Evolutionary conservation across 2,888 invertebrate species (phyloP).

Genomic region (Cantharis flavilabris): DNA sequence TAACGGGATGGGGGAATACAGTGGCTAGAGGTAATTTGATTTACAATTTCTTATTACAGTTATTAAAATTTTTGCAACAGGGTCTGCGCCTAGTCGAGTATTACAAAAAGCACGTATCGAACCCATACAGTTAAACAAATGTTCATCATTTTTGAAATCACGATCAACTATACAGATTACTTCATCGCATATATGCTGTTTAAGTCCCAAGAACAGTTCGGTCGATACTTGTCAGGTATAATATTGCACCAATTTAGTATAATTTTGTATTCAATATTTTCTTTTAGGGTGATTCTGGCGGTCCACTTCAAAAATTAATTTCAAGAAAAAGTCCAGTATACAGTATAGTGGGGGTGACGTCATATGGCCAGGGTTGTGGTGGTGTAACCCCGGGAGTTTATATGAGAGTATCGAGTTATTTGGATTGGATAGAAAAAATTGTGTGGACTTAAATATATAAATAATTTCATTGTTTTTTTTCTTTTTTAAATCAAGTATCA

Average conservation of each 20-base stretch:
- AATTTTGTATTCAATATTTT: neutral
- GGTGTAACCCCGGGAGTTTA: neutral
- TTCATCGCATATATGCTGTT: neutral
- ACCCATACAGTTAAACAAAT: conserved; percentile 28
- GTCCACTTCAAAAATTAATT: neutral
- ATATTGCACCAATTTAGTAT: neutral
- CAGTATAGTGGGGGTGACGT: neutral
- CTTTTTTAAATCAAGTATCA: no score
- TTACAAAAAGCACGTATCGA: conserved; percentile 41
- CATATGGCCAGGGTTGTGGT: neutral
- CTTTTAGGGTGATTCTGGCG: neutral
- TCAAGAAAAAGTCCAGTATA: neutral
- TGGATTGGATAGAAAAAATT: neutral
- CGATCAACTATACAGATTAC: conserved; percentile 5
- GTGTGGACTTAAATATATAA: neutral
- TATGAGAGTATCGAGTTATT: neutral
- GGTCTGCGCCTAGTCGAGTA: conserved; percentile 34
- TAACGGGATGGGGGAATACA: conserved; percentile 56
- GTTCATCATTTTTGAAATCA: conserved; percentile 23
- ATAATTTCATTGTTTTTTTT: neutral
- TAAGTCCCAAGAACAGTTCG: neutral
- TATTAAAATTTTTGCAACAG: conserved; percentile 31
- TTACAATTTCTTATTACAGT: no score
- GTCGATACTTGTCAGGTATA: neutral
- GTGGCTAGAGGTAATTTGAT: conserved; percentile 7